Percentiles rank a stretch among this genome's conserved stretches.
Evolutionary conservation across 1,140 invertebrate genomes (phyloP).

Genomic region (Euura saliciscinereae): DNA sequence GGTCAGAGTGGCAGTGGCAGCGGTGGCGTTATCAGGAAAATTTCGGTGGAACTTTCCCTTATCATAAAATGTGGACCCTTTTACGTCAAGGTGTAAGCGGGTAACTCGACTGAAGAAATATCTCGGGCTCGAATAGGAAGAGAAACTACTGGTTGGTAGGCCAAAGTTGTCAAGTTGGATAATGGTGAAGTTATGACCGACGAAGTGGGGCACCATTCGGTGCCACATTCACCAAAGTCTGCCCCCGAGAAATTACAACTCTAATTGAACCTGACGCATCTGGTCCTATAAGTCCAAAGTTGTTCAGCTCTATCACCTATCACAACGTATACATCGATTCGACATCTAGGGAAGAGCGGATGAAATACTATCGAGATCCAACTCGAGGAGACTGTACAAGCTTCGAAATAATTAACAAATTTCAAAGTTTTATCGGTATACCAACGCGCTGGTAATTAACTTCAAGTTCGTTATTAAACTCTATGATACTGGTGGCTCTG

Average conservation of each 20-base stretch:
- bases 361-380: too few relatives aligned
- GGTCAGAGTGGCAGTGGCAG: conserved; percentile 4
- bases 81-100: conserved; percentile 12
- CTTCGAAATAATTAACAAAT: conserved; percentile 6
- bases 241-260: not conserved
- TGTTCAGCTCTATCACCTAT: too few relatives aligned
- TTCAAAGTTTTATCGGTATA: not conserved
- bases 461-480: conserved; percentile 2
- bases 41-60: conserved; percentile 1
- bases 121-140: conserved; percentile 2
- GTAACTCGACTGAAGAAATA: conserved; percentile 1
- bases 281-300: not conserved
- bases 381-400: not conserved
- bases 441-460: not conserved
- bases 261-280: conserved; percentile 5
- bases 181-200: conserved; percentile 11
- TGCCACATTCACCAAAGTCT: conserved; percentile 2
- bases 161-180: conserved; percentile 11
- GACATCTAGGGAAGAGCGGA: too few relatives aligned
- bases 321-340: too few relatives aligned
- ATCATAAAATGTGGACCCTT: conserved; percentile 11
- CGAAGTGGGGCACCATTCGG: not conserved
- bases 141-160: conserved; percentile 6
- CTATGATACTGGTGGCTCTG: not conserved
- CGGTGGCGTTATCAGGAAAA: conserved; percentile 13